phyloP scores from a whole-genome alignment of 2,113 vertebrate species.

The Anguilla japonica region DNA sequence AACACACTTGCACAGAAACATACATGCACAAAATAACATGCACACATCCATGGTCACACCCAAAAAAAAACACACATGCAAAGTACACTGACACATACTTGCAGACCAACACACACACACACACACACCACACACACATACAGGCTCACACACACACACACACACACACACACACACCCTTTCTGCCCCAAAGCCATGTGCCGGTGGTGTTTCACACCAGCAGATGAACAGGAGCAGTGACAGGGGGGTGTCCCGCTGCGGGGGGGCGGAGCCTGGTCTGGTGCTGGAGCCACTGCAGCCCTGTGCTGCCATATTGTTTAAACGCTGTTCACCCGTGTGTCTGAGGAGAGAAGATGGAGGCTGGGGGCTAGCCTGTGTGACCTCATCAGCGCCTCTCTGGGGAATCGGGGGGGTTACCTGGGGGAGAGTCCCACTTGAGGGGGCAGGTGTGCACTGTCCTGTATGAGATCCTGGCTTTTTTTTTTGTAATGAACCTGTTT shows the following conservation, averaged over 20 bases:
- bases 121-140: constrained; percentile 16
- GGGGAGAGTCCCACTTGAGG: no score
- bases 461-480: no score
- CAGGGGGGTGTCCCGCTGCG: constrained; percentile 60
- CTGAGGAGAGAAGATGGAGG: neutral
- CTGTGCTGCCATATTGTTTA: constrained; percentile 65
- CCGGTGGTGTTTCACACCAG: constrained; percentile 64
- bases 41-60: neutral
- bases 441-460: neutral
- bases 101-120: constrained; percentile 26
- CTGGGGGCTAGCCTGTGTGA: neutral
- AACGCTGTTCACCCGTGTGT: constrained; percentile 32
- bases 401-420: no score
- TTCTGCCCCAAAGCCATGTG: constrained; percentile 61
- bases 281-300: constrained; percentile 61
- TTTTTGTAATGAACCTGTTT: no score
- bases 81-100: constrained; percentile 37
- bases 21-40: constrained; percentile 28
- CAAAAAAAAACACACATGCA: constrained; percentile 4
- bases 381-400: no score
- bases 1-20: neutral
- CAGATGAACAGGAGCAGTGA: constrained; percentile 69
- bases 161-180: constrained; percentile 40
- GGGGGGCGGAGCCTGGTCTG: constrained; percentile 36
- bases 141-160: constrained; percentile 6